Base-by-base conservation (phyloP, 2,797 vertebrate genomes). In the Chiropotes sagulatus region DNA sequence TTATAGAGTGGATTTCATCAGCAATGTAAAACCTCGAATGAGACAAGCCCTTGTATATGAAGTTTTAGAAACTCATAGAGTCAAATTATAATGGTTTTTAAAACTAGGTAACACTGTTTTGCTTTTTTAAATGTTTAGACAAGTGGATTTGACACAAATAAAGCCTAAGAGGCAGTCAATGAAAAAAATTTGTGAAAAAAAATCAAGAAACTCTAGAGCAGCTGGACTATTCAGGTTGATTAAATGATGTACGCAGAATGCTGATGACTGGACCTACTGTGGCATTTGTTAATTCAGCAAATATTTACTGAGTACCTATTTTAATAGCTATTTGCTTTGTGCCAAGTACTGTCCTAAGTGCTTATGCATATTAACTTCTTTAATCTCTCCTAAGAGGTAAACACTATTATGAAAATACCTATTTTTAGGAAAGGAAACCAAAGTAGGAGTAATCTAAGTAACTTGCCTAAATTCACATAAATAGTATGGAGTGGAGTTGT, bases 141-240 rank as follows among this genome's bases (percentile, higher is more conserved):
- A 87, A 97, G 78, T 80, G 41, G 39, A 81, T 50, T 90, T 96
- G 96, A 97, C 97, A 96, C 61, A 98, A 98, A 98, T 97, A 96
- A 97, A 88, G 76, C 61, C 46, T 90, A 33, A 91, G 39, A 94
- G 86, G 75, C 54, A 90, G 82, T 78, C 92, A 95, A 44, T 84
- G 54, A 89, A 94, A 97, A 96, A 81, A 90, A 64, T 39, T 73
- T 46, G 46, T 79, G 72, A 54, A 92, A 92, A 97, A 95, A 61
- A 88, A 93, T 54, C 52, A 92, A 50, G 70, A 81, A 54, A 19
- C 61, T 95, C 83, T 97, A 61, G 70, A 46, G 76, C 82, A 91
- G 88, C 92, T 44, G 50, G 41, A 88, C 86, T 87, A 13, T 88
- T 96, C 83, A 75, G 83, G 44, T 24, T 96, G 94, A 97, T 97